phyloP scores from a whole-genome alignment of 2,797 vertebrate genomes.

The Eleutherodactylus coqui region DNA sequence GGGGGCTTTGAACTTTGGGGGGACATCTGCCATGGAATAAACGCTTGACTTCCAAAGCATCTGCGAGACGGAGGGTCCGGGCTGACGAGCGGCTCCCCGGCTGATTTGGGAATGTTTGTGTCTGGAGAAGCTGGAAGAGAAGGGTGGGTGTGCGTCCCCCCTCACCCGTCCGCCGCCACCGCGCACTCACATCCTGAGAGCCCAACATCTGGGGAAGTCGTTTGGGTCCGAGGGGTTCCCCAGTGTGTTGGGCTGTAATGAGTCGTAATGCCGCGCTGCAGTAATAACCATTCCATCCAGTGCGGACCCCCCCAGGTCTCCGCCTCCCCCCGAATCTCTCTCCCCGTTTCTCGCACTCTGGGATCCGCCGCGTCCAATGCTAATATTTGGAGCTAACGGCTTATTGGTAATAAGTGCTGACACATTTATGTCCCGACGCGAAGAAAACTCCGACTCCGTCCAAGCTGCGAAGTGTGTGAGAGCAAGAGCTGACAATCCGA shows the following conservation, averaged over 20 bases:
- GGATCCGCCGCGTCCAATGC: slow-evolving; percentile 42
- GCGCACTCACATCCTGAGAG: slow-evolving; percentile 85
- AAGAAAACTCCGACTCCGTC: background rate
- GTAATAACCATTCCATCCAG: slow-evolving; percentile 90
- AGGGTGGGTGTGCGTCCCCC: slow-evolving; percentile 68
- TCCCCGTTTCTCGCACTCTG: slow-evolving; percentile 37
- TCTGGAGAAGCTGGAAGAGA: slow-evolving; percentile 74
- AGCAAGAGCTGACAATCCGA: slow-evolving; percentile 21
- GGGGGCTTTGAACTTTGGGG: slow-evolving; percentile 39
- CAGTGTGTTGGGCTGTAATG: slow-evolving; percentile 86
- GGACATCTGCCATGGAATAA: slow-evolving; percentile 82
- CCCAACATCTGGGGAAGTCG: slow-evolving; percentile 92
- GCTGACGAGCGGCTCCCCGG: slow-evolving; percentile 69
- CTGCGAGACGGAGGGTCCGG: slow-evolving; percentile 70
- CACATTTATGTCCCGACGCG: slow-evolving; percentile 55
- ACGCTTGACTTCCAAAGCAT: slow-evolving; percentile 82
- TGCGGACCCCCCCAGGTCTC: background rate
- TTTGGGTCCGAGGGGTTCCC: slow-evolving; percentile 85
- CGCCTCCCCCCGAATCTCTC: slow-evolving; percentile 17
- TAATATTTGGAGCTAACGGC: slow-evolving; percentile 39
- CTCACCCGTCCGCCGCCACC: slow-evolving; percentile 26
- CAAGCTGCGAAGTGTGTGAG: background rate
- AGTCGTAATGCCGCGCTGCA: slow-evolving; percentile 87
- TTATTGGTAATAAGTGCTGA: slow-evolving; percentile 55
- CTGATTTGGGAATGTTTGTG: slow-evolving; percentile 79